Conservation (phyloP, 2,113 vertebrate species). For the Terrapene triunguis region DNA sequence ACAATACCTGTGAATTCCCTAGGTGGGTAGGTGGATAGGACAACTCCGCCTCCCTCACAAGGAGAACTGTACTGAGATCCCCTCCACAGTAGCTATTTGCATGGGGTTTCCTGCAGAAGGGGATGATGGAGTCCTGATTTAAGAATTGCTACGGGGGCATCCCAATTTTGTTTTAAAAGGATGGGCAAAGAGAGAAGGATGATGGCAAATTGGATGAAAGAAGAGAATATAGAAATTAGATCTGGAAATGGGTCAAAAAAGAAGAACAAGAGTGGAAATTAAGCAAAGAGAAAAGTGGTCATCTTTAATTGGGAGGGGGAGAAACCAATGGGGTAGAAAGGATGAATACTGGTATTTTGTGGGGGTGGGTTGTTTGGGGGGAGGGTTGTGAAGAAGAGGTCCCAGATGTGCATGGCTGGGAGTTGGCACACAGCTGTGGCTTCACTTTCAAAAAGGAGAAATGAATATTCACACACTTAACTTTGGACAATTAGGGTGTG, state of each 20-base stretch:
- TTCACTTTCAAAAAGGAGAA: not conserved
- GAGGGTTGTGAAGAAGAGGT: not conserved
- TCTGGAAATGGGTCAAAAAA: not conserved
- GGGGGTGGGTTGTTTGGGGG: too few species aligned
- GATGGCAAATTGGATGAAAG: not conserved
- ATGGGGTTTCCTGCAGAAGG: not conserved
- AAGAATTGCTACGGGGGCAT: not conserved
- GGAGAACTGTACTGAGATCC: not conserved
- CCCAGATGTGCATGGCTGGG: rapidly evolving
- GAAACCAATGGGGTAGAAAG: not conserved
- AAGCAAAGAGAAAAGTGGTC: not conserved
- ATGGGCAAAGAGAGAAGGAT: not conserved
- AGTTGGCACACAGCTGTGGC: not conserved
- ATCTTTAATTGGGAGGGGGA: not conserved
- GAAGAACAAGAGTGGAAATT: not conserved
- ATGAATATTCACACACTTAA: not conserved
- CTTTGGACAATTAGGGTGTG: not conserved
- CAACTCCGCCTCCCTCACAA: not conserved
- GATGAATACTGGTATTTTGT: too few species aligned
- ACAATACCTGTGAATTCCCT: not conserved
- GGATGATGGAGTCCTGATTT: not conserved
- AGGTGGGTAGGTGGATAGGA: not conserved
- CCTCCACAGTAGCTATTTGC: not conserved
- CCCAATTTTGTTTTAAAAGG: not conserved
- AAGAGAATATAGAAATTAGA: not conserved